Evolutionary conservation across 2,113 vertebrate species (phyloP).

Genomic region (Regulus satrapa): DNA sequence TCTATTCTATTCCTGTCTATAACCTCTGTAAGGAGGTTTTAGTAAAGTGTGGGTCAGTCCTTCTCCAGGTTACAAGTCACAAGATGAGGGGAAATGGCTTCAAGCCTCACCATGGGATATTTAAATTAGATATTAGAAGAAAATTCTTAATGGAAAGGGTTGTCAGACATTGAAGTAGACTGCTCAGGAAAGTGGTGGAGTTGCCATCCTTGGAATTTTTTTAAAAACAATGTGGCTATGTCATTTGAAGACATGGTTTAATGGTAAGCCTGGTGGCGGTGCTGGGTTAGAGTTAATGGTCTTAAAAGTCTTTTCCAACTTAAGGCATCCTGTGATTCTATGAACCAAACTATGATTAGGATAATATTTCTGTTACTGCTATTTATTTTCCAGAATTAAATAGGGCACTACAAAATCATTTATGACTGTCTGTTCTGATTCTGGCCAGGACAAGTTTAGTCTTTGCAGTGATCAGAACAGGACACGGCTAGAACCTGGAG

Average conservation of each 20-base stretch:
- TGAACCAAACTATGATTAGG: neutral
- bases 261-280: neutral
- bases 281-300: neutral
- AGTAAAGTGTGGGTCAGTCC: neutral
- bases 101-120: neutral
- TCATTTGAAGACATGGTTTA: accelerated
- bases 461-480: neutral
- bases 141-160: neutral
- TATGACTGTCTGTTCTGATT: neutral
- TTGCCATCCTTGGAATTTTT: neutral
- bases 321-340: neutral
- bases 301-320: neutral
- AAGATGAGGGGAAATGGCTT: neutral
- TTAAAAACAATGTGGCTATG: neutral
- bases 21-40: neutral
- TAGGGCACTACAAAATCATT: neutral
- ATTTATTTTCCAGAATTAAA: neutral
- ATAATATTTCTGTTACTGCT: neutral
- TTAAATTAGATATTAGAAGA: neutral
- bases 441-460: neutral
- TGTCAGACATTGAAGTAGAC: neutral
- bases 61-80: neutral
- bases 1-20: neutral
- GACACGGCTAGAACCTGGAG: neutral
- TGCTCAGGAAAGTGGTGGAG: neutral